Evolutionary conservation across 2,888 invertebrate species (phyloP).

Genomic region (Mimachlamys varia): DNA sequence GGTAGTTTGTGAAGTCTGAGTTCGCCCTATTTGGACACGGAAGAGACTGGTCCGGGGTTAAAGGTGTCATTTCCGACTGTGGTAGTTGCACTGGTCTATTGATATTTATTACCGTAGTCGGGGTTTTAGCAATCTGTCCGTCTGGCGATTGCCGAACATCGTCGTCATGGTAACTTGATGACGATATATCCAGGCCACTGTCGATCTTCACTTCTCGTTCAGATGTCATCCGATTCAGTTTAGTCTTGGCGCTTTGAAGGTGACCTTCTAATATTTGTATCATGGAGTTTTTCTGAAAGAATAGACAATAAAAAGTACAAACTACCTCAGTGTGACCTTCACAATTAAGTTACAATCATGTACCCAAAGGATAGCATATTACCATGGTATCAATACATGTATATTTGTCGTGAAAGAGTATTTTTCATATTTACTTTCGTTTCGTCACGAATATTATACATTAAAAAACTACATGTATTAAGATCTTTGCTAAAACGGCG

Average conservation of each 20-base stretch:
- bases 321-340: not conserved
- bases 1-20: slow-evolving; percentile 33
- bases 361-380: too few species aligned
- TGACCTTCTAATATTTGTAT: slow-evolving; percentile 67
- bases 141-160: slow-evolving; percentile 18
- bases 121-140: not conserved
- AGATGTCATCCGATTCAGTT: slow-evolving; percentile 60
- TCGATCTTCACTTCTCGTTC: slow-evolving; percentile 58
- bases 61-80: slow-evolving; percentile 24
- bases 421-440: not conserved
- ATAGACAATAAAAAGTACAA: slow-evolving; percentile 18
- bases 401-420: too few species aligned
- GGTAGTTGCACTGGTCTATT: not conserved
- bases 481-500: not conserved
- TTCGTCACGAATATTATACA: not conserved
- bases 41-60: not conserved
- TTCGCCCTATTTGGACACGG: slow-evolving; percentile 27
- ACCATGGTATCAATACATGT: too few species aligned
- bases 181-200: slow-evolving; percentile 64
- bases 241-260: slow-evolving; percentile 65
- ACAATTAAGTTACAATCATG: too few species aligned
- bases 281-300: slow-evolving; percentile 69
- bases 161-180: slow-evolving; percentile 48
- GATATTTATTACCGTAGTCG: not conserved
- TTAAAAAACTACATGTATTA: not conserved